Evolutionary conservation across 2,113 vertebrate species (phyloP).

Genomic region (Perca fluviatilis): DNA sequence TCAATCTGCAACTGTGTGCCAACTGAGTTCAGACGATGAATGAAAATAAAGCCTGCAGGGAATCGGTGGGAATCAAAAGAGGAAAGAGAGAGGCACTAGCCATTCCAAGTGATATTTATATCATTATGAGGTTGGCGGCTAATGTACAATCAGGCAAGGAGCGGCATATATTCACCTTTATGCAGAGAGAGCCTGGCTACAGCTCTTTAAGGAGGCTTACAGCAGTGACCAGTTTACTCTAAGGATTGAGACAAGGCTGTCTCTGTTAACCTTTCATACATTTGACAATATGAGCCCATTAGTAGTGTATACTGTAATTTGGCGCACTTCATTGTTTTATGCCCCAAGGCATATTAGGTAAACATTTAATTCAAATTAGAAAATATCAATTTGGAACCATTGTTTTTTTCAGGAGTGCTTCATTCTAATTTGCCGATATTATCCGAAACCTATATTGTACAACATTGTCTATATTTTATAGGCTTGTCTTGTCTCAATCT

Average conservation of each 20-base stretch:
- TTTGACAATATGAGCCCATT: neutral
- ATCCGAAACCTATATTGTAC: neutral
- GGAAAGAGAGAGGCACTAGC: neutral
- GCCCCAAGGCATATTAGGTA: neutral
- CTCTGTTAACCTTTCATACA: neutral
- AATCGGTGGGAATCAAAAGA: constrained; percentile 27
- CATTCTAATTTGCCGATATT: neutral
- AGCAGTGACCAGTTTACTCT: constrained; percentile 1
- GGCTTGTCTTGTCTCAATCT: neutral
- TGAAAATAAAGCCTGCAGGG: constrained; percentile 29
- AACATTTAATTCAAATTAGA: neutral
- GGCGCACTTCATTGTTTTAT: neutral
- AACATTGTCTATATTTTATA: neutral
- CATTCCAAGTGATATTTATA: constrained; percentile 40
- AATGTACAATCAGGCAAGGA: constrained; percentile 25
- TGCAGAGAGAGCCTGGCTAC: neutral
- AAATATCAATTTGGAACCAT: neutral
- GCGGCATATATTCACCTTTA: constrained; percentile 27
- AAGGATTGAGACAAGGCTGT: neutral
- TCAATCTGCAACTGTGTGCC: constrained; percentile 20
- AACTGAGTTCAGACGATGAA: constrained; percentile 18
- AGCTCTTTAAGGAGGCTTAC: constrained; percentile 3
- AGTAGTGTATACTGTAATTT: neutral
- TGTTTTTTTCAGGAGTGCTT: neutral
- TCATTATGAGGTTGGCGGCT: constrained; percentile 27